phyloP scores from a whole-genome alignment of 2,888 invertebrate genomes.

The Mythimna vitellina region DNA sequence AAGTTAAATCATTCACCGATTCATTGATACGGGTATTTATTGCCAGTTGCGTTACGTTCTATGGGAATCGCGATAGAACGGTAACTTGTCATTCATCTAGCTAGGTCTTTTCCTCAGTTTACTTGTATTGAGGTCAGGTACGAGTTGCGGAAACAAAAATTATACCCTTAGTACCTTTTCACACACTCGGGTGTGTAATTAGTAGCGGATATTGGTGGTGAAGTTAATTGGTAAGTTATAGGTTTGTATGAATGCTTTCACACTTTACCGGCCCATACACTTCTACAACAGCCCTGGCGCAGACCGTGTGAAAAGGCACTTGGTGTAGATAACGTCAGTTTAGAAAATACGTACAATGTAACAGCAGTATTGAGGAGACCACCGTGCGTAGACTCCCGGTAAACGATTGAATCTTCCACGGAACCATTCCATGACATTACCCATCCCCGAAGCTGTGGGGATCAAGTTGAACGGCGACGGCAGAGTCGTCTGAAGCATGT shows the following conservation, averaged over 20 bases:
- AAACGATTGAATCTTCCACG: conserved; percentile 78
- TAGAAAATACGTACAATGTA: conserved; percentile 73
- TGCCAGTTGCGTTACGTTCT: conserved; percentile 37
- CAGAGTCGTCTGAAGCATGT: conserved; percentile 92
- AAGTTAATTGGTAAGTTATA: conserved; percentile 18
- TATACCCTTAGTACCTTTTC: conserved; percentile 21
- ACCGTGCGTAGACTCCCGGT: conserved; percentile 80
- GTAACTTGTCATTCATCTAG: conserved; percentile 28
- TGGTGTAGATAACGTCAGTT: no score
- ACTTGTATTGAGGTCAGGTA: background rate
- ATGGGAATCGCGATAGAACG: conserved; percentile 40
- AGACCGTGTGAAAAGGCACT: conserved; percentile 8
- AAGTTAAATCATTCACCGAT: conserved; percentile 36
- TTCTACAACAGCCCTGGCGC: background rate
- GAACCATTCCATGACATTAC: conserved; percentile 85
- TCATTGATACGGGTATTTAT: conserved; percentile 51
- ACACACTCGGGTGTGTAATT: conserved; percentile 3
- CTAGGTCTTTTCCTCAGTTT: conserved; percentile 15
- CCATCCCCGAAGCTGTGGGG: conserved; percentile 90
- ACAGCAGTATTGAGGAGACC: conserved; percentile 85
- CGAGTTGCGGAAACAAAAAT: conserved; percentile 19
- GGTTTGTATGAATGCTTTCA: background rate
- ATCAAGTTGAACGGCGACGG: conserved; percentile 94
- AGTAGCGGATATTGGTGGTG: background rate
- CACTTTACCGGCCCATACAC: background rate